These are phyloP conservation scores for Petrocephalus sullivani DNA, from an alignment of 2,797 vertebrate species.

Conservation along the genomic window DNA sequence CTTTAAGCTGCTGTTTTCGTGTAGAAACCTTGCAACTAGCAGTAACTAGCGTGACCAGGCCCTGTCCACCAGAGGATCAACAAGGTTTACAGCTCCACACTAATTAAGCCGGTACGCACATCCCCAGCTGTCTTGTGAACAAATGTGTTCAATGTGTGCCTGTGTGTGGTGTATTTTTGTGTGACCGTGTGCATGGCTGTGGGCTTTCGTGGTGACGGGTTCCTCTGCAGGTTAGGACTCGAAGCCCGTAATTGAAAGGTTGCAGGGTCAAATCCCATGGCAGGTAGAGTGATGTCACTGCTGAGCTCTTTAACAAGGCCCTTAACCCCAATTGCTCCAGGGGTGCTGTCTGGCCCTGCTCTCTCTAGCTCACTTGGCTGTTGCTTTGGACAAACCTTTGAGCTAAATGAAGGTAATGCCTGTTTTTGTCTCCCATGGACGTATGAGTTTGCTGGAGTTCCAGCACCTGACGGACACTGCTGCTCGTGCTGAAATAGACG, in stretches of 20 bases:
- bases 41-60: background rate
- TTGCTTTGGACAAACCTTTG: background rate
- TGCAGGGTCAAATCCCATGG: background rate
- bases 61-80: background rate
- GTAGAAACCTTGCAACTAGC: background rate
- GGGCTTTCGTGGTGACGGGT: background rate
- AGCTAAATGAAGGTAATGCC: background rate
- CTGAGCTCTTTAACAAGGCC: background rate
- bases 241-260: background rate
- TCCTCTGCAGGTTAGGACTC: background rate
- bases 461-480: background rate
- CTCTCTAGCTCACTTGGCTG: background rate
- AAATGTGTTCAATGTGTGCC: background rate
- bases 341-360: background rate
- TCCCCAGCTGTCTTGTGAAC: background rate
- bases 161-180: background rate
- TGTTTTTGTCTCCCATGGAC: background rate
- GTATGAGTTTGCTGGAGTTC: background rate
- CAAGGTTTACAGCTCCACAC: background rate
- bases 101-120: background rate
- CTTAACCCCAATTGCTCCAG: background rate
- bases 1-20: background rate
- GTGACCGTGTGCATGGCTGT: background rate
- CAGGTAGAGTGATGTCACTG: background rate
- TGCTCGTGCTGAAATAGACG: conserved; percentile 1